Evolutionary conservation across 2,113 vertebrate species (phyloP), one percentile per base, ranked within the genome.

Genomic region (Willisornis vidua): DNA sequence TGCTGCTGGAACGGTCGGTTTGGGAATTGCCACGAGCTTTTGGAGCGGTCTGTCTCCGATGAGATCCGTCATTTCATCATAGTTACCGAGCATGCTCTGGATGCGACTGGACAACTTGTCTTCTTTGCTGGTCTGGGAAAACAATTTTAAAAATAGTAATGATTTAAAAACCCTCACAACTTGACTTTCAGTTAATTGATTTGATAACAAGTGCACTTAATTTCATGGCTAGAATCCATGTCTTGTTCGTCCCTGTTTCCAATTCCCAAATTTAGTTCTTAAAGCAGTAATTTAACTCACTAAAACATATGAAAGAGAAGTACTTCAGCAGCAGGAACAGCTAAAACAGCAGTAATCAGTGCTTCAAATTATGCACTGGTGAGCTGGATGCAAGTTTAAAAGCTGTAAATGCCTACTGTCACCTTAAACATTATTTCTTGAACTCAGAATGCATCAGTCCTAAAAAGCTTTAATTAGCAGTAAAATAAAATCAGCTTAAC

Each of bases 11-110:
- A 98, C 98, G 1, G 99, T 97, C 67, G 99, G 98, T 98, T 99
- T 99, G 91, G 98, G 98, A 72, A 98, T 96, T 68, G 96, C 97
- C 76, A 98, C 97, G 87, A 99, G 98, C 97, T 99, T 99, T 77
- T 99, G 98, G 74, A 99, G 98, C 54, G 99, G 98, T 94, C 99
- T 98, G 58, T 99, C 99, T 96, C 99, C 99, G 95, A 99, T 99
- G 20, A 99, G 98, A 95, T 99, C 99, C 97, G 99, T 98, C 99
- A 99, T 99, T 95, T 99, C 99, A 97, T 99, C 99, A 98, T 99
- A 99, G 96, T 99, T 99, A 84, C 99, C 99, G 77, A 99, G 99
- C 99, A 99, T 99, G 98, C 99, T 99, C 98, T 99, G 99, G 97
- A 99, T 99, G 94, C 99, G 99, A 97, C 98, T 99, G 48, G 99